Conservation (phyloP, 2,888 invertebrate species). For the Lithosia quadra region DNA sequence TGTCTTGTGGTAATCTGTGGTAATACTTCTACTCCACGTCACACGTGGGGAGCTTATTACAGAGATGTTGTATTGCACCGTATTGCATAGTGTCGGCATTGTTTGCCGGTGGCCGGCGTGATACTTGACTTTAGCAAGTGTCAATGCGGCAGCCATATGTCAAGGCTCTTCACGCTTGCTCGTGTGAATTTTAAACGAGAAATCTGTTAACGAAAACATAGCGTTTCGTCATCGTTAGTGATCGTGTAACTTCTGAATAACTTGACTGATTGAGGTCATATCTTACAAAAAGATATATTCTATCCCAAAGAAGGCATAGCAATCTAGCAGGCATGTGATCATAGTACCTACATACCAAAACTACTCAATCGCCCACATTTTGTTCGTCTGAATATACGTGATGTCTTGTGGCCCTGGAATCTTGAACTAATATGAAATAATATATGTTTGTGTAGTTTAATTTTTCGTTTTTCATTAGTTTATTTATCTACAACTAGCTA, state of each 20-base stretch:
- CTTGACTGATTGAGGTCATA: not conserved
- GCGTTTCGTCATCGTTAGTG: not conserved
- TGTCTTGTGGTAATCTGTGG: not conserved
- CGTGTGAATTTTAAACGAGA: constrained; percentile 12
- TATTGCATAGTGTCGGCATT: constrained; percentile 31
- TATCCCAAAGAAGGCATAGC: too few relatives aligned
- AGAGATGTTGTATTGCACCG: constrained; percentile 16
- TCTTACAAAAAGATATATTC: not conserved
- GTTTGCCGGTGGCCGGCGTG: constrained; percentile 22
- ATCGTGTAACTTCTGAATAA: not conserved
- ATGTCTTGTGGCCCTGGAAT: too few relatives aligned
- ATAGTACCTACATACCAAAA: too few relatives aligned
- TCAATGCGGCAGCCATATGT: constrained; percentile 44
- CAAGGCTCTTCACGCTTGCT: constrained; percentile 36
- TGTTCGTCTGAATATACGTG: too few relatives aligned
- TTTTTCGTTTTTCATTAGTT: too few relatives aligned
- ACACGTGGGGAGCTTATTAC: constrained; percentile 9
- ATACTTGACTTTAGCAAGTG: constrained; percentile 44
- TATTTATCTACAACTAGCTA: too few relatives aligned
- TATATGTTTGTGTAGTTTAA: too few relatives aligned
- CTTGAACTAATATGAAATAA: too few relatives aligned
- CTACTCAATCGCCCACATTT: too few relatives aligned
- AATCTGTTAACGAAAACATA: not conserved
- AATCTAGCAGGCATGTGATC: too few relatives aligned
- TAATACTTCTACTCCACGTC: not conserved